Evolutionary conservation across 1,140 invertebrate genomes (phyloP).

Genomic region (Dufourea novaeangliae): DNA sequence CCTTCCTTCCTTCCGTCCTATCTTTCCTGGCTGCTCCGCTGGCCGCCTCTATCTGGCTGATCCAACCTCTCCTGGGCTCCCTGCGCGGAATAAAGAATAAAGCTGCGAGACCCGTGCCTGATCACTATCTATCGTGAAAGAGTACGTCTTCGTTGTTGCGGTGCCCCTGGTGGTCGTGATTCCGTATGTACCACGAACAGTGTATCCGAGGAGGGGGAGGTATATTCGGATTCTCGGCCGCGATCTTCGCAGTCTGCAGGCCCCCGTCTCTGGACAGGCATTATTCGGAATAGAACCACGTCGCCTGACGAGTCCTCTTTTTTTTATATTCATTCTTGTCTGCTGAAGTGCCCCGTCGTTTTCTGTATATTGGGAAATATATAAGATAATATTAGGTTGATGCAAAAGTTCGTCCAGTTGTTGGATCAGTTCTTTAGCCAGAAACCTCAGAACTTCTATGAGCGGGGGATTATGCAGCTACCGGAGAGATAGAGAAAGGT

Average conservation of each 20-base stretch:
- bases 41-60: conserved; percentile 44
- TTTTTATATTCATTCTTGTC: too few species aligned
- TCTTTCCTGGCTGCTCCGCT: conserved; percentile 30
- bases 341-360: too few species aligned
- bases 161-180: conserved; percentile 9
- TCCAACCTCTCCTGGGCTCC: conserved; percentile 54
- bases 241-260: not conserved
- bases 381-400: too few species aligned
- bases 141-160: conserved; percentile 42
- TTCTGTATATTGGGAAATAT: too few species aligned
- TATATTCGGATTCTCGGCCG: conserved; percentile 18
- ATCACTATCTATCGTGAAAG: conserved; percentile 66
- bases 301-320: not conserved
- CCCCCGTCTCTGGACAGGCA: not conserved
- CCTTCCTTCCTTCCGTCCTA: conserved; percentile 7
- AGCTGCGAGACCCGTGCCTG: conserved; percentile 55
- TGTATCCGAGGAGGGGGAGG: not conserved
- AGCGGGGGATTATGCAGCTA: too few species aligned
- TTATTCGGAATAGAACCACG: not conserved
- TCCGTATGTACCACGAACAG: conserved; percentile 32
- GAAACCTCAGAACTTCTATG: too few species aligned
- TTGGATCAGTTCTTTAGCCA: too few species aligned
- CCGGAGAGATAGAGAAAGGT: too few species aligned
- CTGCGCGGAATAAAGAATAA: conserved; percentile 66
- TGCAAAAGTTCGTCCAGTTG: too few species aligned